Evolutionary conservation across 2,888 invertebrate genomes (phyloP).

Genomic region (Lymantria monacha): DNA sequence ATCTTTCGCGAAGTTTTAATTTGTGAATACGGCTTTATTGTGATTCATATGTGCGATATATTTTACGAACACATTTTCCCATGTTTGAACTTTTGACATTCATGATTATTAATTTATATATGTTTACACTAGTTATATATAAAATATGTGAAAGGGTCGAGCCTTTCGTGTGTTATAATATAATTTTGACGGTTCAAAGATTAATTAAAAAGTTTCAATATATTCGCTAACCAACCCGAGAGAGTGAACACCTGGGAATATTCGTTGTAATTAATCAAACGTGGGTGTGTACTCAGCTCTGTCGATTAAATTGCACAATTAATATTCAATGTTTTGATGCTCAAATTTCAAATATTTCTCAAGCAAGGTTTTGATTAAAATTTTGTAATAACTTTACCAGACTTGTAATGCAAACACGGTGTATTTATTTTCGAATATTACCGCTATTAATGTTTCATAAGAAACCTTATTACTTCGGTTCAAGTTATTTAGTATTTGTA

Average conservation of each 20-base stretch:
- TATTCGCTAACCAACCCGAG: neutral
- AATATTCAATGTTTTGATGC: neutral
- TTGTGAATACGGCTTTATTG: slow-evolving; percentile 16
- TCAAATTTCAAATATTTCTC: neutral
- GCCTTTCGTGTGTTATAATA: neutral
- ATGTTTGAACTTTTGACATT: slow-evolving; percentile 7
- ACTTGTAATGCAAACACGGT: neutral
- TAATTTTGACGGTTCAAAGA: neutral
- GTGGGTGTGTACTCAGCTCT: neutral
- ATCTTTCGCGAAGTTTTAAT: slow-evolving; percentile 25
- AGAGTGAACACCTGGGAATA: neutral
- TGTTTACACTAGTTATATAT: neutral
- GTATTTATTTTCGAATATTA: slow-evolving; percentile 6
- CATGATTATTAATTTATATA: too few relatives aligned
- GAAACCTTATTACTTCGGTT: too few relatives aligned
- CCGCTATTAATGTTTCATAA: neutral
- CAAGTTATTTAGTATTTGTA: too few relatives aligned
- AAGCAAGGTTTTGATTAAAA: neutral
- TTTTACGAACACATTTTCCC: neutral
- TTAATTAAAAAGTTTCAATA: neutral
- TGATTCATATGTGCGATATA: neutral
- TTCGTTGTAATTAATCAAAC: neutral
- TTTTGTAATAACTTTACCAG: neutral
- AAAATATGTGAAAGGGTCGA: neutral
- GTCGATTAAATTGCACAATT: neutral